Base-by-base conservation (phyloP, 2,797 vertebrate genomes). In the Notolabrus celidotus region DNA sequence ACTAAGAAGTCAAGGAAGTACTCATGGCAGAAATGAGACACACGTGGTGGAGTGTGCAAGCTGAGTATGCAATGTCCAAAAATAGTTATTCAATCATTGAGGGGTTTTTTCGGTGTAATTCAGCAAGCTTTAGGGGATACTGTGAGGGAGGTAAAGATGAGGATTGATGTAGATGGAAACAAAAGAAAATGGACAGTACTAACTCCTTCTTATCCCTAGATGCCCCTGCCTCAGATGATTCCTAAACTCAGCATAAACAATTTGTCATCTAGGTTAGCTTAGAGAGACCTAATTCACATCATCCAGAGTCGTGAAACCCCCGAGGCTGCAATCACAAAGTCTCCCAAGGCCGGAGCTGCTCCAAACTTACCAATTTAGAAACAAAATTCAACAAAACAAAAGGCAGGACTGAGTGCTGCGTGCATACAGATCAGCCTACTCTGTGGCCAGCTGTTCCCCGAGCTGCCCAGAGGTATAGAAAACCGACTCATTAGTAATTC, bases 381-480 rank as follows among this genome's bases (percentile, higher is more conserved):
- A 60, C 19, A 17, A 61, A 74, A 71, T 49, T 36, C 54, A 15
- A 56, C 53, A 45, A 43, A 68, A 67, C 31, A 52, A 58, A 58
- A 64, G 52, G 39, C 73, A n/a, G 57, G 43, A 68, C 52, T 49
- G 46, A 67, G 47, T 4, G 60, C 51, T 51, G 51, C 2, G 47
- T 57, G 68, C 69, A 79, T 81, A 43, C 68, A 50, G 68, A 82
- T 71, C 69, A 63, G 59, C 75, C 69, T 63, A 57, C 80, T 76
- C 56, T 20, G 59, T n/a, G 61, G 50, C 57, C 80, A 76, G 71
- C 71, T 75, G 77, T 74, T 83, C 80, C 62, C 70, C 67, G 70
- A 69, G 70, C 56, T 52, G 73, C 79, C 78, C 76, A 64, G 69
- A 81, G 81, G 78, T 66, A 71, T 33, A 77, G 69, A 53, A 72